Evolutionary conservation across 2,888 invertebrate species (phyloP).

Genomic region (Eristalis arbustorum): DNA sequence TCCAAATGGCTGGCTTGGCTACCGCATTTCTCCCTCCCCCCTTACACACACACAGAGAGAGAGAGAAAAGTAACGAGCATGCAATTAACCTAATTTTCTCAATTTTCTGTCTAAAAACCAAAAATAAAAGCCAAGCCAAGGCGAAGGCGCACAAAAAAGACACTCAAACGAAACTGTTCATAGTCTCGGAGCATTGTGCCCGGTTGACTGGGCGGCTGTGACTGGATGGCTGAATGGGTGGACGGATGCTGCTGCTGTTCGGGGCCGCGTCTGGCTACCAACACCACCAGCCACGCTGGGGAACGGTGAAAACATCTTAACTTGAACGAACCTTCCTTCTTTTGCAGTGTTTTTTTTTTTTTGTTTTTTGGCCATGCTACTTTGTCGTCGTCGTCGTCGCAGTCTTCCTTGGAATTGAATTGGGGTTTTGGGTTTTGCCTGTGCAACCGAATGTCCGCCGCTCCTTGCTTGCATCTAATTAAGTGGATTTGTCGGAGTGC

Average conservation of each 20-base stretch:
- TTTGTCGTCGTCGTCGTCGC: conserved; percentile 1
- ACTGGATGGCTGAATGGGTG: conserved; percentile 18
- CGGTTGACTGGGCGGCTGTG: no score
- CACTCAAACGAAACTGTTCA: conserved; percentile 56
- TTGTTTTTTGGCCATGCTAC: neutral
- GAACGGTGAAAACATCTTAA: conserved; percentile 63
- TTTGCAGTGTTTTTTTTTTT: neutral
- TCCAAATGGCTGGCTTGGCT: conserved; percentile 38
- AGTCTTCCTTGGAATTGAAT: conserved; percentile 56
- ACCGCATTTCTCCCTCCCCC: neutral
- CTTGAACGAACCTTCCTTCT: conserved; percentile 58
- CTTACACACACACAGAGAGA: conserved; percentile 30
- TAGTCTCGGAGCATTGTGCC: conserved; percentile 19
- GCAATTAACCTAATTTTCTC: conserved; percentile 71
- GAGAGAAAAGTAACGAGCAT: conserved; percentile 69
- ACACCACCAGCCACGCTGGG: conserved; percentile 3
- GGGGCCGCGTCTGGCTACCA: conserved; percentile 42
- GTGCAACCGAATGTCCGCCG: conserved; percentile 30
- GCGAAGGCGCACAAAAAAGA: conserved; percentile 41
- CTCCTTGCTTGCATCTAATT: conserved; percentile 66
- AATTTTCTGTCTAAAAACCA: conserved; percentile 67
- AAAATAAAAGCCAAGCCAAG: conserved; percentile 62
- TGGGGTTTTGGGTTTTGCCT: conserved; percentile 45
- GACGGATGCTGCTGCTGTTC: neutral
- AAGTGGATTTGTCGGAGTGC: conserved; percentile 66